These are phyloP conservation scores for Gephyroberyx darwinii DNA, from an alignment of 2,797 vertebrate genomes.

Conservation along the genomic window DNA sequence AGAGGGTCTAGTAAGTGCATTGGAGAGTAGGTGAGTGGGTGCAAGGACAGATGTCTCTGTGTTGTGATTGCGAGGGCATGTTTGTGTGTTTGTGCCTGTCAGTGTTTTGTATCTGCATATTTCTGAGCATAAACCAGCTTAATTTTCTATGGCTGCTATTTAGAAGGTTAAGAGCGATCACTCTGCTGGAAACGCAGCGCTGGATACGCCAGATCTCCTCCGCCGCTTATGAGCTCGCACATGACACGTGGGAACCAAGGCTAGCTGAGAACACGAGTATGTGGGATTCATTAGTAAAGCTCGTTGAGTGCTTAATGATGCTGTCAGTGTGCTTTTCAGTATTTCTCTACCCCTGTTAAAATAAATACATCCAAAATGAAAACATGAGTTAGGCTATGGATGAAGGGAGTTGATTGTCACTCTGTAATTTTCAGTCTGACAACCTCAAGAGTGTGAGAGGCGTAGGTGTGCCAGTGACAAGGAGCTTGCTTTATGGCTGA, in stretches of 20 bases:
- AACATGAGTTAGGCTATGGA: slow-evolving; percentile 41
- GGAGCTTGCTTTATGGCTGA: slow-evolving; percentile 63
- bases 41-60: slow-evolving; percentile 41
- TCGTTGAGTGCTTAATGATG: slow-evolving; percentile 46
- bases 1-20: slow-evolving; percentile 14
- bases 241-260: slow-evolving; percentile 26
- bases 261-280: slow-evolving; percentile 26
- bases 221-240: slow-evolving; percentile 32
- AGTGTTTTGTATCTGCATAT: slow-evolving; percentile 9
- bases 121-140: slow-evolving; percentile 9
- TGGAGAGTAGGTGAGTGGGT: slow-evolving; percentile 35
- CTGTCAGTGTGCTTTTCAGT: slow-evolving; percentile 24
- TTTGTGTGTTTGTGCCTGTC: background rate
- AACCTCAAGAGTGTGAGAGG: slow-evolving; percentile 66
- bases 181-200: slow-evolving; percentile 37
- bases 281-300: slow-evolving; percentile 55
- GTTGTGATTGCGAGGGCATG: slow-evolving; percentile 4
- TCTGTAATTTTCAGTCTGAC: slow-evolving; percentile 68
- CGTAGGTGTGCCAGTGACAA: slow-evolving; percentile 69
- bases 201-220: slow-evolving; percentile 46
- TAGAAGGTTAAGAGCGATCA: slow-evolving; percentile 60
- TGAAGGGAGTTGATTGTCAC: slow-evolving; percentile 65
- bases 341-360: slow-evolving; percentile 27
- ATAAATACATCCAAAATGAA: slow-evolving; percentile 49
- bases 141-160: slow-evolving; percentile 48